Conservation (phyloP, 2,113 vertebrate genomes). For the Columbina picui region DNA sequence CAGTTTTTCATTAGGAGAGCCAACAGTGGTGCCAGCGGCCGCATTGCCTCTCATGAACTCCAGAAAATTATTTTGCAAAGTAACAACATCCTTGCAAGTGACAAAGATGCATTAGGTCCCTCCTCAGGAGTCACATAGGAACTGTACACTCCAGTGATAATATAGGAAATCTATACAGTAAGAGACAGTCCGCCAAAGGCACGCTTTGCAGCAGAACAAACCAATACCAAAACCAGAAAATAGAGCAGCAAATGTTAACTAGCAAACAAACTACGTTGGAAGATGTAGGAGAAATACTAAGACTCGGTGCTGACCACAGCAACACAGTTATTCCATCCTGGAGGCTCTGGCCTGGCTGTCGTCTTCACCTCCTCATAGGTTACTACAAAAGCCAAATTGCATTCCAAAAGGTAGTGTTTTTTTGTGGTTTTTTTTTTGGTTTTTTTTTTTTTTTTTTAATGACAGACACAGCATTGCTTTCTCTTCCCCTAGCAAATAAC, state of each 20-base stretch:
- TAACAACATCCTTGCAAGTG: not conserved
- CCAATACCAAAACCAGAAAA: not conserved
- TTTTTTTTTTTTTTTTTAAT: not conserved
- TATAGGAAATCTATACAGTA: not conserved
- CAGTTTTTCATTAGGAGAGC: not conserved
- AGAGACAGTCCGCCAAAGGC: not conserved
- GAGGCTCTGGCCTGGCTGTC: not conserved
- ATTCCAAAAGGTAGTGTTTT: not conserved
- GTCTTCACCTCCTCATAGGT: not conserved
- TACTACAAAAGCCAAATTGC: not conserved
- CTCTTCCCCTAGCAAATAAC: constrained; percentile 36
- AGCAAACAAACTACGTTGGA: not conserved
- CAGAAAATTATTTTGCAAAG: constrained; percentile 37
- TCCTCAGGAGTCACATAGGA: not conserved
- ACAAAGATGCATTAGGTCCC: not conserved
- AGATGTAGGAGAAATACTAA: not conserved
- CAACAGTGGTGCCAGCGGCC: not conserved
- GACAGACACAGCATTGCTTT: not conserved
- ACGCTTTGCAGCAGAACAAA: not conserved
- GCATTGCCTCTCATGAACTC: not conserved
- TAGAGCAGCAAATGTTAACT: not conserved
- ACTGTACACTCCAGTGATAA: not conserved
- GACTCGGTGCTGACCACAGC: not conserved
- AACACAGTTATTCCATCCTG: not conserved
- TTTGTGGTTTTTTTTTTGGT: accelerated